phyloP scores from a whole-genome alignment of 2,113 vertebrate species.

The Nipponia nippon region DNA sequence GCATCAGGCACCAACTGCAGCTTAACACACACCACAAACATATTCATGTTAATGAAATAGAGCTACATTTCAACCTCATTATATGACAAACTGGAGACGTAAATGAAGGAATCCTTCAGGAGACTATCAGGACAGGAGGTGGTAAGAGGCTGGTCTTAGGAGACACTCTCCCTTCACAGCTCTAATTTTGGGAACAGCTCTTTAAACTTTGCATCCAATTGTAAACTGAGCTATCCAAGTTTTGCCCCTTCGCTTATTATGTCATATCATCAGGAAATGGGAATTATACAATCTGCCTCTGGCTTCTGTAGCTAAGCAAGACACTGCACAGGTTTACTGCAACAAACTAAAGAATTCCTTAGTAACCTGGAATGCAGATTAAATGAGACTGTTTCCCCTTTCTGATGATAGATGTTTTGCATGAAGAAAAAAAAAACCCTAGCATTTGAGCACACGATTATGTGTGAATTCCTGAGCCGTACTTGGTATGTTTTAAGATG shows the following conservation, averaged over 20 bases:
- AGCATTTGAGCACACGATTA: background rate
- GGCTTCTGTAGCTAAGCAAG: conserved; percentile 62
- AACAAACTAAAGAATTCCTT: conserved; percentile 50
- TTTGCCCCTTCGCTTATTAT: background rate
- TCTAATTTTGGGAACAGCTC: background rate
- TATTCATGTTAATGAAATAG: background rate
- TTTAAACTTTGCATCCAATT: background rate
- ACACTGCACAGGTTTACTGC: conserved; percentile 31
- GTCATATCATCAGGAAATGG: conserved; percentile 40
- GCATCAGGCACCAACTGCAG: background rate
- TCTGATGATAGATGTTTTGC: conserved; percentile 28
- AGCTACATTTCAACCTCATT: background rate
- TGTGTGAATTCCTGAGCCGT: background rate
- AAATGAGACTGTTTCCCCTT: conserved; percentile 17
- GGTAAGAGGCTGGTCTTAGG: background rate
- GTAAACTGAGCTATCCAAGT: background rate
- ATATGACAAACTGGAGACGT: background rate
- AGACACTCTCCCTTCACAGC: background rate
- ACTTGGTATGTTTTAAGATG: background rate
- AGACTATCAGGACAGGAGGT: background rate
- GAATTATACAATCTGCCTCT: conserved; percentile 36
- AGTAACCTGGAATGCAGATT: conserved; percentile 58
- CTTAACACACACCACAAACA: background rate
- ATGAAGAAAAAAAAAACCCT: background rate
- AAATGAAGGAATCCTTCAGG: background rate